These are phyloP conservation scores for Limenitis arthemis DNA, from an alignment of 2,888 invertebrate genomes.

Conservation along the genomic window DNA sequence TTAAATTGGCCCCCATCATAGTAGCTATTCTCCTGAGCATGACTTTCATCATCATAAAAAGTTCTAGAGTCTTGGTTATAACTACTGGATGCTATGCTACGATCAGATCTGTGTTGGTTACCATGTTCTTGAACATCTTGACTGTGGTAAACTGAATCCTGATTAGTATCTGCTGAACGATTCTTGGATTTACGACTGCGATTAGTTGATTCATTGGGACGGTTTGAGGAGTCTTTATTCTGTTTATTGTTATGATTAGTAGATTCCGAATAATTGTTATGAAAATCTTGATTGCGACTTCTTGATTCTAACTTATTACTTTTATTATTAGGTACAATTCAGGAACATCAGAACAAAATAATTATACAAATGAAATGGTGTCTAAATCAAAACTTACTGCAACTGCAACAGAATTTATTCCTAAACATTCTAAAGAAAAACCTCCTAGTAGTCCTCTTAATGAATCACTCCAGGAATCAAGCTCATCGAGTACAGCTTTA, in stretches of 20 bases:
- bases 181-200: slow-evolving; percentile 30
- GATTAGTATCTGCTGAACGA: slow-evolving; percentile 28
- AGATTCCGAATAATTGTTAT: slow-evolving; percentile 19
- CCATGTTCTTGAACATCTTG: slow-evolving; percentile 24
- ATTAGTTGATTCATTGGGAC: slow-evolving; percentile 24
- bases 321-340: slow-evolving; percentile 33
- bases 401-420: slow-evolving; percentile 73
- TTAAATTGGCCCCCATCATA: slow-evolving; percentile 46
- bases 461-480: slow-evolving; percentile 25
- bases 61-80: slow-evolving; percentile 17
- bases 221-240: slow-evolving; percentile 11
- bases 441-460: slow-evolving; percentile 29
- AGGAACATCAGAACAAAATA: too few relatives aligned
- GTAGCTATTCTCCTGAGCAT: slow-evolving; percentile 25
- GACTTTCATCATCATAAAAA: slow-evolving; percentile 21
- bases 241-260: slow-evolving; percentile 10
- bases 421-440: slow-evolving; percentile 49
- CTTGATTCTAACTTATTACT: slow-evolving; percentile 29
- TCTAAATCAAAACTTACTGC: slow-evolving; percentile 68
- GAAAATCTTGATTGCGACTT: slow-evolving; percentile 26
- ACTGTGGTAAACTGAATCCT: slow-evolving; percentile 27
- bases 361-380: slow-evolving; percentile 45
- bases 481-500: slow-evolving; percentile 20
- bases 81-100: slow-evolving; percentile 20
- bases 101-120: slow-evolving; percentile 17